Evolutionary conservation across 2,113 vertebrate species (phyloP).

Genomic region (Grammomys surdaster): DNA sequence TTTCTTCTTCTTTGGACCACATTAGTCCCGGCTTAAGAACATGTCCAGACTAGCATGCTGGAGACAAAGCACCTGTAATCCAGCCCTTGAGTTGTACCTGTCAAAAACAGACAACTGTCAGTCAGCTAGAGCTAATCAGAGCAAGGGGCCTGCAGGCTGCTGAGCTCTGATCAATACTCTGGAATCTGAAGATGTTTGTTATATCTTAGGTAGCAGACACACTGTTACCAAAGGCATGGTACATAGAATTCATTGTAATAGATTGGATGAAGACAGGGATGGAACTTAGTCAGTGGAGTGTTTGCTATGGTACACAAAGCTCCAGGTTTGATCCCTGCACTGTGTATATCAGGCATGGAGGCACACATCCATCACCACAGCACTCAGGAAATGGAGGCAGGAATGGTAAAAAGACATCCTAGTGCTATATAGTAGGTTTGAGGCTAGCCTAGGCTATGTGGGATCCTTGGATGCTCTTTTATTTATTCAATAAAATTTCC

Average conservation of each 20-base stretch:
- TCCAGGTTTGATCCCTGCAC: neutral
- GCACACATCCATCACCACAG: neutral
- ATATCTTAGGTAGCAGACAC: neutral
- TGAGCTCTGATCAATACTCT: fast-evolving
- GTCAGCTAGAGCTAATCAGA: neutral
- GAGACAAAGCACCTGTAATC: neutral
- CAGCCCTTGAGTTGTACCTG: too few relatives aligned
- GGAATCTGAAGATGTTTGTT: neutral
- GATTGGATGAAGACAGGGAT: neutral
- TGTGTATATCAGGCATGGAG: too few relatives aligned
- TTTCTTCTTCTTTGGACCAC: neutral
- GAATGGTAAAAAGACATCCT: too few relatives aligned
- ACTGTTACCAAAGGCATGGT: neutral
- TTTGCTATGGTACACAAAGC: too few relatives aligned
- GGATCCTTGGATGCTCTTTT: neutral
- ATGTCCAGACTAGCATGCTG: fast-evolving
- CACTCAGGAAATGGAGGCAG: neutral
- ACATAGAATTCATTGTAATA: too few relatives aligned
- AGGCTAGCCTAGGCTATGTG: neutral
- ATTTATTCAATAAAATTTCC: neutral
- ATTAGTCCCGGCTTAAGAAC: fast-evolving
- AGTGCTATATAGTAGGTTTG: neutral
- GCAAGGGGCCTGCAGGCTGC: fast-evolving
- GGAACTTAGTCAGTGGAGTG: neutral
- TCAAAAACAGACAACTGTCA: fast-evolving